Evolutionary conservation across 1,140 invertebrate species (phyloP).

Genomic region (Drosophila baimaii): DNA sequence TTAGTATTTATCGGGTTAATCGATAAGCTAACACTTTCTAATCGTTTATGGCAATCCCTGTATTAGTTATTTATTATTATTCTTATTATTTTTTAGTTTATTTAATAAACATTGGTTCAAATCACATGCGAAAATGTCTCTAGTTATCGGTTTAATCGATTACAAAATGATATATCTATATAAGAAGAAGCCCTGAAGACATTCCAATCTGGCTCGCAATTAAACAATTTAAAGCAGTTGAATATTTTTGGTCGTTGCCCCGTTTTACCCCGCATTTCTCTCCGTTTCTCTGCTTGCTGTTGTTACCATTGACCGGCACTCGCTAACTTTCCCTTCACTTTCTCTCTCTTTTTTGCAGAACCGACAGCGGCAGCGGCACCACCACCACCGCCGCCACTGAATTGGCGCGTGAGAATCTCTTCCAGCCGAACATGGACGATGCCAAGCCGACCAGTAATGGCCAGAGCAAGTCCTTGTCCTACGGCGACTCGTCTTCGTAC

Average conservation of each 20-base stretch:
- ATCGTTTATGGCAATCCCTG: too few relatives aligned
- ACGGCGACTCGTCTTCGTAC: slow-evolving; percentile 24
- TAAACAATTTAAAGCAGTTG: slow-evolving; percentile 3
- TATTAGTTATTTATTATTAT: too few relatives aligned
- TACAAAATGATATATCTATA: neutral
- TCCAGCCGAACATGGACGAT: slow-evolving; percentile 79
- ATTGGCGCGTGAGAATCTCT: slow-evolving; percentile 82
- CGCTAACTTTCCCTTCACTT: slow-evolving; percentile 78
- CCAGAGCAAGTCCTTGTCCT: slow-evolving; percentile 24
- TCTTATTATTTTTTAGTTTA: too few relatives aligned
- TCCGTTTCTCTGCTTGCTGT: neutral
- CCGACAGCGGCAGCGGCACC: slow-evolving; percentile 55
- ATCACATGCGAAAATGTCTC: neutral
- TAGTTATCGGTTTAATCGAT: slow-evolving; percentile 3
- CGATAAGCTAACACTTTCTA: too few relatives aligned
- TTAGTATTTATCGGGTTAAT: too few relatives aligned
- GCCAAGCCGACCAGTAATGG: slow-evolving; percentile 66
- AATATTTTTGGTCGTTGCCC: slow-evolving; percentile 2
- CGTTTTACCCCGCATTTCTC: neutral
- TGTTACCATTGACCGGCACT: slow-evolving; percentile 26
- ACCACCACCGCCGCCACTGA: slow-evolving; percentile 50
- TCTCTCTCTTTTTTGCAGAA: slow-evolving; percentile 74
- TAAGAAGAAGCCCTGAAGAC: neutral
- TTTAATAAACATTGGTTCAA: too few relatives aligned
- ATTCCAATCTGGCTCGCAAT: neutral